Evolutionary conservation across 2,888 invertebrate genomes (phyloP), one percentile per base, ranked within the genome.

Genomic region (Linyphia triangularis): DNA sequence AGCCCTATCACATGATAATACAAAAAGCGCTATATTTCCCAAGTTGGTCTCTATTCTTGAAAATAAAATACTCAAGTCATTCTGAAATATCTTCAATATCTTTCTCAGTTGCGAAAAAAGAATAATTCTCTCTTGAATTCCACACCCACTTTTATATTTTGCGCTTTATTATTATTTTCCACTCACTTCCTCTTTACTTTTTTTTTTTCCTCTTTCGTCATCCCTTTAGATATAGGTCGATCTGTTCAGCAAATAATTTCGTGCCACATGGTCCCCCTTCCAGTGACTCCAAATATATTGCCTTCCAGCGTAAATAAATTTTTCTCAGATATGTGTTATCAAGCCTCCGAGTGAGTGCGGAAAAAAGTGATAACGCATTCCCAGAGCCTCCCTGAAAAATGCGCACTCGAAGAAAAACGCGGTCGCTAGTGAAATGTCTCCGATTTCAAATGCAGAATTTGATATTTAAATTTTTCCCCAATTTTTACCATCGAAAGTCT

Each of bases 281-380:
- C 16, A 16, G 33, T 57, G 70, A 57, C 79, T 51, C 37, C 69
- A 28, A 69, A 85, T 85, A 85, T 85, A 85, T 85, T 85, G 84
- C 84, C 84, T 85, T 37, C 69, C 37, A 77, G 84, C 84, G 84
- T 85, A 85, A 85, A 85, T 85, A 85, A 85, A 75, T 85, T 85
- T 84, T 59, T 85, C 69, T n/a, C 67, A 67, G 75, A 85, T 85
- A 85, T 67, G 75, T 69, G 84, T 85, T 85, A 85, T 85, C 84
- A 85, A 69, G 24, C 57, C 16, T 22, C 67, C 59, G 33, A 75
- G 77, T 72, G 77, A 75, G 84, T 77, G 75, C 57, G 65, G 40
- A 85, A 69, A 85, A 79, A 61, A 37, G 51, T 69, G 75, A 84
- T 69, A 84, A 77, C 75, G 69, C 67, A 69, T 82, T 82, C 57